Evolutionary conservation across 2,888 invertebrate species (phyloP).

Genomic region (Cryptophagus acutangulus): DNA sequence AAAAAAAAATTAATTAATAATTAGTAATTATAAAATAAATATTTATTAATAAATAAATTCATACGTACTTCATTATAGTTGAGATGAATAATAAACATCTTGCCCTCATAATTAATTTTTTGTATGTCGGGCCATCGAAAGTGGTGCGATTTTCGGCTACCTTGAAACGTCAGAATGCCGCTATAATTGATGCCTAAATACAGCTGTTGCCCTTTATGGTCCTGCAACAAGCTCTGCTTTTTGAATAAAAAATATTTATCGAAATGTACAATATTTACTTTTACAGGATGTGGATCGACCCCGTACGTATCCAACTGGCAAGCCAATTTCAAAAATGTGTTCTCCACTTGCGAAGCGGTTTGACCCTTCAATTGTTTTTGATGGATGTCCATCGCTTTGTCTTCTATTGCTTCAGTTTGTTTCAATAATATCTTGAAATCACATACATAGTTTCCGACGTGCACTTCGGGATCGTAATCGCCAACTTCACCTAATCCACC

Average conservation of each 20-base stretch:
- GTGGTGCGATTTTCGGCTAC: constrained; percentile 86
- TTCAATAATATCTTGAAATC: constrained; percentile 87
- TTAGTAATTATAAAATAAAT: too few species aligned
- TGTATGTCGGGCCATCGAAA: constrained; percentile 95
- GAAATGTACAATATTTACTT: constrained; percentile 54
- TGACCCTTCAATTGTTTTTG: constrained; percentile 81
- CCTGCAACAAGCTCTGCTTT: constrained; percentile 55
- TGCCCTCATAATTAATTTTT: constrained; percentile 94
- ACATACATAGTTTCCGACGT: constrained; percentile 83
- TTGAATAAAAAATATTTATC: constrained; percentile 8
- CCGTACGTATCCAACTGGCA: constrained; percentile 93
- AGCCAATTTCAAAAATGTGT: constrained; percentile 85
- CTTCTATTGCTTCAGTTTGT: constrained; percentile 88
- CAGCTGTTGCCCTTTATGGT: constrained; percentile 85
- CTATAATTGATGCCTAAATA: constrained; percentile 94
- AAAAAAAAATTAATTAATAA: background rate
- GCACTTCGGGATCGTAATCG: constrained; percentile 85
- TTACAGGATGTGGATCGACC: constrained; percentile 96
- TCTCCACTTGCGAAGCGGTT: constrained; percentile 82
- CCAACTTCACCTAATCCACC: constrained; percentile 87
- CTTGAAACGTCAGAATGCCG: constrained; percentile 93
- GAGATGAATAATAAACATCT: constrained; percentile 95
- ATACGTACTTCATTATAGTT: constrained; percentile 81
- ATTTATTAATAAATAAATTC: constrained; percentile 8
- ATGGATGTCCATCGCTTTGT: constrained; percentile 89